Percentiles rank a stretch among this genome's conserved stretches.
Conservation (phyloP, 2,888 invertebrate species). For the Amphiduros pacificus region DNA sequence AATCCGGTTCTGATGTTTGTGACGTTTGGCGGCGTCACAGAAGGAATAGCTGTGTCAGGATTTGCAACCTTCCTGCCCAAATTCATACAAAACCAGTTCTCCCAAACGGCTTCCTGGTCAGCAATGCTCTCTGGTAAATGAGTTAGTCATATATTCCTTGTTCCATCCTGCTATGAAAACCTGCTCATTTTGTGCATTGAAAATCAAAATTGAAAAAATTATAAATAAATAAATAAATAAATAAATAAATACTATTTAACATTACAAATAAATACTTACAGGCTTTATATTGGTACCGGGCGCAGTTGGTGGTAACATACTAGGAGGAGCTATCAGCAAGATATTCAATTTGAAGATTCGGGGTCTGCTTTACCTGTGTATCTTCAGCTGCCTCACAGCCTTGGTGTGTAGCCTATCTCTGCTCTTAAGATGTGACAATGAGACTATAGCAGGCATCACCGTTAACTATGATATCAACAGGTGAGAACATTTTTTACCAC, state of each 20-base stretch:
- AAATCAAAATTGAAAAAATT: neutral
- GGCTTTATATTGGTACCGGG: slow-evolving; percentile 48
- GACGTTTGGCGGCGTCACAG: slow-evolving; percentile 70
- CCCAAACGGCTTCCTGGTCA: slow-evolving; percentile 69
- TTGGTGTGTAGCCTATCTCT: neutral
- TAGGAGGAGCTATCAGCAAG: slow-evolving; percentile 45
- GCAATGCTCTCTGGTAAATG: slow-evolving; percentile 69
- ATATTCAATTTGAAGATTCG: slow-evolving; percentile 41
- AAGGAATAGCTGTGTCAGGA: slow-evolving; percentile 64
- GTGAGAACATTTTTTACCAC: no score
- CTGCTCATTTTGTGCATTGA: no score
- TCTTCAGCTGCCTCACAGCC: neutral
- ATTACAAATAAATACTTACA: slow-evolving; percentile 15
- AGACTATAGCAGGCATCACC: slow-evolving; percentile 5
- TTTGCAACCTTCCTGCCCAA: slow-evolving; percentile 75
- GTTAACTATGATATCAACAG: slow-evolving; percentile 7
- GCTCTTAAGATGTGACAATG: neutral
- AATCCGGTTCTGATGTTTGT: slow-evolving; percentile 64
- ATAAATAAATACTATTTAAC: neutral
- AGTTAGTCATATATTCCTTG: neutral
- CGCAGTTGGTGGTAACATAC: slow-evolving; percentile 48
- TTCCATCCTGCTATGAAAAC: neutral
- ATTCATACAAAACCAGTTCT: slow-evolving; percentile 76
- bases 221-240: neutral
- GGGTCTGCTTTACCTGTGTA: slow-evolving; percentile 36